A percentile compares a stretch with the other conserved stretches of the same genome.
Evolutionary conservation across 2,888 invertebrate species (phyloP).

Genomic region (Baccha elongata): DNA sequence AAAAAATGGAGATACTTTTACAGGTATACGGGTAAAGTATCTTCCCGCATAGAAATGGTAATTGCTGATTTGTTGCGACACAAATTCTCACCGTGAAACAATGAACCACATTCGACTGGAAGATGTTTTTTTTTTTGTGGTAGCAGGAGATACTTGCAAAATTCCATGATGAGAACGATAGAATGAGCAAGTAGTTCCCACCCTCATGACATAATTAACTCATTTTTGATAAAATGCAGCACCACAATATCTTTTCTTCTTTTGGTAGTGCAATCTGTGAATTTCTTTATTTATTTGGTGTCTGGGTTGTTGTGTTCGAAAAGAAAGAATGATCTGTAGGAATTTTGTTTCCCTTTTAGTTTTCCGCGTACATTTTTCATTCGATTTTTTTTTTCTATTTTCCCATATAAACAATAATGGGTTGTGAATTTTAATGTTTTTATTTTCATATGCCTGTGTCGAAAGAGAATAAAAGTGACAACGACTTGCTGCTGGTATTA

Average conservation of each 20-base stretch:
- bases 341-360: constrained; percentile 58
- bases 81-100: constrained; percentile 66
- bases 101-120: constrained; percentile 42
- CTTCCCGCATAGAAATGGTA: constrained; percentile 73
- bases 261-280: constrained; percentile 54
- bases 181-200: constrained; percentile 78
- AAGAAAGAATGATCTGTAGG: constrained; percentile 43
- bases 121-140: constrained; percentile 35
- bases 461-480: constrained; percentile 58
- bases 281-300: background rate
- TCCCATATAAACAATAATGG: constrained; percentile 14
- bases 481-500: constrained; percentile 16
- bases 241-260: constrained; percentile 38
- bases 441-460: constrained; percentile 16
- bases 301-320: background rate
- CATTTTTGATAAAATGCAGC: constrained; percentile 73
- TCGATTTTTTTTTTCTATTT: constrained; percentile 17
- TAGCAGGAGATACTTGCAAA: constrained; percentile 4
- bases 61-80: constrained; percentile 75
- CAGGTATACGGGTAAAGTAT: constrained; percentile 62
- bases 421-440: constrained; percentile 45
- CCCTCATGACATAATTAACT: constrained; percentile 82
- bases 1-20: constrained; percentile 27
- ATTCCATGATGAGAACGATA: constrained; percentile 42
- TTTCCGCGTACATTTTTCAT: constrained; percentile 42